Base-by-base conservation (phyloP, 2,888 invertebrate genomes). In the Lordiphosa andalusiaca region DNA sequence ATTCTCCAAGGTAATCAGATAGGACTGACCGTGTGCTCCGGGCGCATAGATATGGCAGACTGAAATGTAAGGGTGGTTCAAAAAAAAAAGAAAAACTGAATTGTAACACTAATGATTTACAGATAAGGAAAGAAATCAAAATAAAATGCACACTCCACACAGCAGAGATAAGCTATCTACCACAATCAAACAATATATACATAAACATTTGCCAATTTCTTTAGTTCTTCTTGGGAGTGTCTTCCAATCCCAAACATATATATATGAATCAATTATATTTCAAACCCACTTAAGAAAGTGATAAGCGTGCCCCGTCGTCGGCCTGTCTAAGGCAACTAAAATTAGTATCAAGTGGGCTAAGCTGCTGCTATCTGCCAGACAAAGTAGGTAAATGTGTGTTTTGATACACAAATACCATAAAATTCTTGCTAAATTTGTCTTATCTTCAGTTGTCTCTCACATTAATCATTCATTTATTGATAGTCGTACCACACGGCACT, bases 11-110 rank as follows among this genome's bases (percentile, higher is more conserved):
- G 78, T 69, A 5, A 80, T 59, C 46, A 86, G 59, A 72, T 85
- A 85, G 42, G 86, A 81, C 57, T 88, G 88, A 16, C 83, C 87
- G 61, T 84, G 69, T 67, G 78, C 70, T 55, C 76, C 67, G 46
- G 76, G 66, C 73, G 82, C 68, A 63, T 66, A 75, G 69, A 73
- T 81, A 68, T 80, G 75, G 70, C 88, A 74, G 67, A 87, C 89
- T 88, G 87, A 77, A 88, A 88, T 71, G 23, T 23, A 23, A 23
- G 6, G 5, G 23, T 19, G 19, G 19, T 19, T 19, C 19, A 2
- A 25, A 25, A 39, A 37, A 36, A 47, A 40, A 13, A 49, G 30
- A 42, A 21, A 13, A 44, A 64, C 16, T 1, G 16, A 1, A 39
- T 30, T 40, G 64, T 44, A 33, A 44, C 44, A 44, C 44, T 33